Base-by-base conservation (phyloP, 2,797 vertebrate species). In the Clarias laeviceps region DNA sequence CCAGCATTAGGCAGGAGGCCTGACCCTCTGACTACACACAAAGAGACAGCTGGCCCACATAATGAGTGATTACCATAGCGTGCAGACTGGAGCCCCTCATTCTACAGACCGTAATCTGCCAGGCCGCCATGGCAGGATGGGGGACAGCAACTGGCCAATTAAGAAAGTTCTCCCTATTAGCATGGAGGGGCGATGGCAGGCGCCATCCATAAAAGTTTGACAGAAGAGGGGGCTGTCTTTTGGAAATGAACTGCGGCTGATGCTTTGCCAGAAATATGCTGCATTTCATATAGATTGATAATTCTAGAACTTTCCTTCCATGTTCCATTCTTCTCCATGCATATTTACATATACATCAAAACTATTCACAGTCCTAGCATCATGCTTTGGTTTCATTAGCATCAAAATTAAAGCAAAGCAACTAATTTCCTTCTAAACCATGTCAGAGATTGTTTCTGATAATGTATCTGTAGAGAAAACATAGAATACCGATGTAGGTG, bases 41-140 rank as follows among this genome's bases (percentile, higher is more conserved):
- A 84, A 70, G 85, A 82, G 86, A 86, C 91, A 91, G 89, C 93
- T 91, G 92, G 89, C 88, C 56, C 72, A 88, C 92, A 92, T 61
- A 90, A 91, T 91, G 88, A 87, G 72, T 27, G 14, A 85, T 94
- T 92, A 92, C 84, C 93, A 91, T 91, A 85, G 80, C 84, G 76
- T 78, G 86, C 88, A 90, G 91, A 90, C 91, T 91, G 66, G 83
- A 87, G 81, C 84, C 87, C 85, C 74, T 74, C 82, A 66, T 82
- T 82, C 62, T 84, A 45, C 65, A 86, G 77, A 59, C 73, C 34
- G 68, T 87, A 87, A 88, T 87, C 87, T 89, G 84, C 80, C 66
- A 86, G 62, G 64, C 80, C 57, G 54, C 78, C 40, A 57, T 74
- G 65, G 88, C 37, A 70, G 68, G 45, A 70, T 1, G 65, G 57